Percentiles rank a stretch among this genome's conserved stretches.
Evolutionary conservation across 2,888 invertebrate genomes (phyloP).

Genomic region (Endotricha flammealis): DNA sequence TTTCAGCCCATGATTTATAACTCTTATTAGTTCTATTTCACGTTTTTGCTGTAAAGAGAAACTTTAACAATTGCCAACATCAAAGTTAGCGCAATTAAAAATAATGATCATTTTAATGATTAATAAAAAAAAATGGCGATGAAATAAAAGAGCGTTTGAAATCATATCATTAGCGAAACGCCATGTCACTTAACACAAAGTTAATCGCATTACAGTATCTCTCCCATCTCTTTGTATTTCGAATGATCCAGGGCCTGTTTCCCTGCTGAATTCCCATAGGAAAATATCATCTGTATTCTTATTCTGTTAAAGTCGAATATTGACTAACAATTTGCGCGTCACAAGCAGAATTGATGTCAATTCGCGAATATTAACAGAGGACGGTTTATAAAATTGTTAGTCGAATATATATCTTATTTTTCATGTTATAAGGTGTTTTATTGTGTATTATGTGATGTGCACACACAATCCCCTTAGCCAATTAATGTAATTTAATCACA

Average conservation of each 20-base stretch:
- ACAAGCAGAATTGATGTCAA: conserved; percentile 37
- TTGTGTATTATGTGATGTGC: conserved; percentile 24
- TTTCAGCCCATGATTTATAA: no score
- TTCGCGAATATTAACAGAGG: conserved; percentile 65
- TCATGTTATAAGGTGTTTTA: conserved; percentile 23
- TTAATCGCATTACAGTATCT: conserved; percentile 71
- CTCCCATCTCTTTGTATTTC: conserved; percentile 68
- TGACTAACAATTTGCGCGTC: conserved; percentile 10
- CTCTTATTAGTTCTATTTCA: no score
- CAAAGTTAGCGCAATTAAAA: conserved; percentile 1
- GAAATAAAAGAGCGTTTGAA: conserved; percentile 41
- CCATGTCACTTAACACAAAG: conserved; percentile 60
- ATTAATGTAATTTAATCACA: conserved; percentile 76
- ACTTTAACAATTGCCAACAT: background rate
- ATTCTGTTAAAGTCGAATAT: conserved; percentile 30
- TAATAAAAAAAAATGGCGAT: conserved; percentile 12
- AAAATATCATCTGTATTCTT: conserved; percentile 28
- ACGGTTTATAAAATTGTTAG: conserved; percentile 27
- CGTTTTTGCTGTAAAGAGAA: background rate
- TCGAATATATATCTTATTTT: conserved; percentile 35
- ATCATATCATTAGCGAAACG: conserved; percentile 64
- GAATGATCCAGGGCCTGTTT: conserved; percentile 41
- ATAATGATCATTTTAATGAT: conserved; percentile 4
- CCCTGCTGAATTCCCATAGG: conserved; percentile 16
- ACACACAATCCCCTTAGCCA: conserved; percentile 54